Percentiles rank a stretch among this genome's conserved stretches.
Conservation (phyloP, 2,113 vertebrate genomes). For the Xerus inauris region DNA sequence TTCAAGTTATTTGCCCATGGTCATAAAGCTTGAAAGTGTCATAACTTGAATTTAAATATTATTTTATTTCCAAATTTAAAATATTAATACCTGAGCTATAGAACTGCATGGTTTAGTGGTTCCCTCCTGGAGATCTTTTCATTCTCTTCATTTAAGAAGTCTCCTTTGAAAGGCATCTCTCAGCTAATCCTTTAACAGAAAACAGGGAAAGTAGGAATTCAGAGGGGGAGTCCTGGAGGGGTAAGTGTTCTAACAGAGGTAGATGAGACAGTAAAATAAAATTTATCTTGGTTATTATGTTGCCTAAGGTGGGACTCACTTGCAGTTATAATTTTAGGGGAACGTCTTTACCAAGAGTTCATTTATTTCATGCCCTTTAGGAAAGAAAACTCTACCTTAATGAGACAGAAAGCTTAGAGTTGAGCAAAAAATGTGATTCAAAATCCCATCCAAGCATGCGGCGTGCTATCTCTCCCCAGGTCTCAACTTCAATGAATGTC, state of each 20-base stretch:
- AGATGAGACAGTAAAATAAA: background rate
- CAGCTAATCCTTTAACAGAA: background rate
- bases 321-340: background rate
- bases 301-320: background rate
- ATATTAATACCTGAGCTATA: background rate
- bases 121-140: background rate
- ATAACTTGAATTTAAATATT: background rate
- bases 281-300: background rate
- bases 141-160: background rate
- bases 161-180: background rate
- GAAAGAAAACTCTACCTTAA: background rate
- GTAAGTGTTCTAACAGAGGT: background rate
- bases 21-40: background rate
- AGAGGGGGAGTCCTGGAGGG: background rate
- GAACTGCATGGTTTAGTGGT: background rate
- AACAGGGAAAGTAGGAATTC: background rate
- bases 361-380: background rate
- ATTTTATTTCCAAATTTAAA: constrained; percentile 28
- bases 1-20: background rate
- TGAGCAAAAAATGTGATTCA: background rate
- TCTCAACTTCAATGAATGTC: background rate
- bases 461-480: background rate
- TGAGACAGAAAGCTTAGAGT: background rate
- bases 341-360: background rate
- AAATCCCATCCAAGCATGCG: background rate